Percentiles rank a stretch among this genome's conserved stretches.
Conservation (phyloP, 2,113 vertebrate species). For the Hemicordylus capensis region DNA sequence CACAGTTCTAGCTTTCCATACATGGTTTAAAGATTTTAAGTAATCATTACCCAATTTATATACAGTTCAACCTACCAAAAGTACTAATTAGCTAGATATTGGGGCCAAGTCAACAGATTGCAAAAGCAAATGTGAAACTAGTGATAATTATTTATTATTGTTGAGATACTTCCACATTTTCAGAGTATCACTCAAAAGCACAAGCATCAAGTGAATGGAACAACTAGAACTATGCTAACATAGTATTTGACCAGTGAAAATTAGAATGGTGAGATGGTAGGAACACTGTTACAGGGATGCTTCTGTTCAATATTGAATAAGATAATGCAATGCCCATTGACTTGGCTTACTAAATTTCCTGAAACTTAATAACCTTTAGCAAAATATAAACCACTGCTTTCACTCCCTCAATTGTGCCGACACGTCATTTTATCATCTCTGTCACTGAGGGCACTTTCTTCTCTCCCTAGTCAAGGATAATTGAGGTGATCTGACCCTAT, state of each 20-base stretch:
- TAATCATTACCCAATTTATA: not conserved
- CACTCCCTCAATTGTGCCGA: constrained; percentile 19
- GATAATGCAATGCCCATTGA: not conserved
- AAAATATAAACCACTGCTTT: constrained; percentile 26
- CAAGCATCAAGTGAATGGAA: not conserved
- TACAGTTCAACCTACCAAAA: constrained; percentile 18
- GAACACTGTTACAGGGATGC: constrained; percentile 19
- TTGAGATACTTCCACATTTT: constrained; percentile 14
- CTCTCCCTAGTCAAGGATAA: not conserved
- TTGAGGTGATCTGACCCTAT: not conserved
- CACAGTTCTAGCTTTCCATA: not conserved
- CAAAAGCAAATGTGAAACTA: not conserved
- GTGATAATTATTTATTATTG: constrained; percentile 21
- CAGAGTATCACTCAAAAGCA: not conserved
- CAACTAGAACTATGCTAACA: constrained; percentile 11
- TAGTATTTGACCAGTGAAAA: constrained; percentile 7
- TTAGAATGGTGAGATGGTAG: constrained; percentile 16
- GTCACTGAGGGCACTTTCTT: not conserved
- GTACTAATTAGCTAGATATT: constrained; percentile 47
- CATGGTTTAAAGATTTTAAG: not conserved
- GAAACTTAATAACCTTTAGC: constrained; percentile 33
- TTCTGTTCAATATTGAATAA: not conserved
- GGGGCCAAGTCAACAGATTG: constrained; percentile 33
- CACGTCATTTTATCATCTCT: constrained; percentile 1
- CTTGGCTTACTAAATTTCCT: constrained; percentile 22